phyloP scores from a whole-genome alignment of 2,113 vertebrate genomes.

The Oenanthe melanoleuca region DNA sequence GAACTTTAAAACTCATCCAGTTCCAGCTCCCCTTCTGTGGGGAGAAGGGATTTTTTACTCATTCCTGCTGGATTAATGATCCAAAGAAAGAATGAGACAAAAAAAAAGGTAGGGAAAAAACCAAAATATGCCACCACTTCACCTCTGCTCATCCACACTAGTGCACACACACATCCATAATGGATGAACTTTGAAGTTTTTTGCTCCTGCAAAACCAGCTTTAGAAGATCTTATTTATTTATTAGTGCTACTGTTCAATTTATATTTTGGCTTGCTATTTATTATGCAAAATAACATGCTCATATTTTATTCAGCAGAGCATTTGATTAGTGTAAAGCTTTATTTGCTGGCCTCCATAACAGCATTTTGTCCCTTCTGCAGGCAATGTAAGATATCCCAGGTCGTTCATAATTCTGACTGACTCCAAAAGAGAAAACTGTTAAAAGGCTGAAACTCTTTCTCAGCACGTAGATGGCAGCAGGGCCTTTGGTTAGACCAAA shows the following conservation, averaged over 20 bases:
- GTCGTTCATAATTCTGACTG: constrained; percentile 57
- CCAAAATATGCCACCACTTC: background rate
- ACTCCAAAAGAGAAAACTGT: constrained; percentile 39
- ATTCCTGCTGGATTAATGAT: background rate
- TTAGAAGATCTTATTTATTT: constrained; percentile 60
- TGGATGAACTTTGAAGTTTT: background rate
- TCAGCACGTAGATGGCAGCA: constrained; percentile 41
- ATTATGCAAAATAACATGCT: constrained; percentile 52
- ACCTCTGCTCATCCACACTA: background rate
- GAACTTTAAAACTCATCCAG: background rate
- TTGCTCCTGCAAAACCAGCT: constrained; percentile 9
- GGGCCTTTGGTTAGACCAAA: constrained; percentile 35
- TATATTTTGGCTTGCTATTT: constrained; percentile 63
- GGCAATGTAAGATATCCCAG: constrained; percentile 39
- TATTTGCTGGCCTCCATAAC: constrained; percentile 29
- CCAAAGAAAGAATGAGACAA: background rate
- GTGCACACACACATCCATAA: background rate
- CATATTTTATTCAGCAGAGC: constrained; percentile 57
- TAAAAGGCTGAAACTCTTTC: constrained; percentile 36
- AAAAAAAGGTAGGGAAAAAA: background rate
- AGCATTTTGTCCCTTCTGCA: constrained; percentile 47
- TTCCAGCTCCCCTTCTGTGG: background rate
- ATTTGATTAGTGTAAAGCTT: constrained; percentile 65
- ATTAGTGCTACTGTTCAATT: constrained; percentile 39
- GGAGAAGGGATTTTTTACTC: background rate